Evolutionary conservation across 2,113 vertebrate genomes (phyloP), one percentile per base, ranked within the genome.

Genomic region (Cyprinodon variegatus): DNA sequence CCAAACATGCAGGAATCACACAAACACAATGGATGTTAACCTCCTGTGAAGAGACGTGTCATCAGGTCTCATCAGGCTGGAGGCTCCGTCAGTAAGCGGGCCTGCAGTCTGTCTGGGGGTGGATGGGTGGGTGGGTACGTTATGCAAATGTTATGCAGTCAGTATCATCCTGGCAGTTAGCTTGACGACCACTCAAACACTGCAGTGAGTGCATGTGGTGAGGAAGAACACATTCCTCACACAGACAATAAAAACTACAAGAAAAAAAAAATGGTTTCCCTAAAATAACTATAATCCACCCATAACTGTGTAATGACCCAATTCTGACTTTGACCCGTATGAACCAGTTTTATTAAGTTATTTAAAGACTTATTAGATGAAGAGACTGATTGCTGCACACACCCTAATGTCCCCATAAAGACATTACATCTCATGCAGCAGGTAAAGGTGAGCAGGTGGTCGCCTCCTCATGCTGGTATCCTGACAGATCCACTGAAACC

Each of bases 401-500:
- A 41, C 41, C 4, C 4, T 11, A 45, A 11, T 7, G 43, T 45
- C 43, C 43, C 43, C 43, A 45, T 45, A 45, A 45, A 11, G 43
- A 7, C 43, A 45, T 2, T 45, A 45, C 9, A 11, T 45, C 43
- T 45, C 43, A 7, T 45, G 43, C 43, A 45, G 43, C 43, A 45
- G 59, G 60, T 38, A 4, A 11, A 59, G 61, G 72, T 75, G 77
- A 73, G 68, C 8, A 17, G 61, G 43, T 9, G 29, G 63, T 41
- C 11, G n/a, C 39, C 72, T 41, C 41, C 9, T 6, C 41, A 74
- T 76, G 84, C 84, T 72, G 87, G 84, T 81, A 66, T 20, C 53
- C 46, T 76, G 77, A 38, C 82, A 83, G 74, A 65, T 67, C 3
- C 8, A 4, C 37, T 41, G 57, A 15, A 39, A 67, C 59, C 60